phyloP scores from a whole-genome alignment of 2,888 invertebrate species.

The Timema cristinae region DNA sequence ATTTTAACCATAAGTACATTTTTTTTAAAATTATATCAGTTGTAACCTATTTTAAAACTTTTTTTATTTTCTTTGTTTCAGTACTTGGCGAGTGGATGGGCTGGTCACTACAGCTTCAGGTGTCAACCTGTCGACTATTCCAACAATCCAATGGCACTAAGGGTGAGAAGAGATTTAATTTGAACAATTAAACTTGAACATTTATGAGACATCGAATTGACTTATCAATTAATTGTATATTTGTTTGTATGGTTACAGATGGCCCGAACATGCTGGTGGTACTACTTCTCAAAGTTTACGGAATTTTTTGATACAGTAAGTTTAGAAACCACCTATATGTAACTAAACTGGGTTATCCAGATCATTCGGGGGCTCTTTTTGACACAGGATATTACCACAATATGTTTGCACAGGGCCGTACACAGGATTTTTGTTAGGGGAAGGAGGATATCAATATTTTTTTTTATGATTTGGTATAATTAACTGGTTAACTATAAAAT shows the following conservation, averaged over 20 bases:
- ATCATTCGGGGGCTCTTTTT: too few relatives aligned
- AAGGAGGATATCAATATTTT: too few relatives aligned
- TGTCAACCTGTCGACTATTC: constrained; percentile 58
- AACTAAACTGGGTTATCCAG: constrained; percentile 15
- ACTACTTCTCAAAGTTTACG: constrained; percentile 94
- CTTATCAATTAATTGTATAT: background rate
- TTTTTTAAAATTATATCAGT: background rate
- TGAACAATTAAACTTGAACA: too few relatives aligned
- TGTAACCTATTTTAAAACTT: background rate
- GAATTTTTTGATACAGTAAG: constrained; percentile 93
- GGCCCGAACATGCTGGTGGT: constrained; percentile 94
- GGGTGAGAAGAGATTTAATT: constrained; percentile 44
- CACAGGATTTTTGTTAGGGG: too few relatives aligned
- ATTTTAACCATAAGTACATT: background rate
- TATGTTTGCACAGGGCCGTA: too few relatives aligned
- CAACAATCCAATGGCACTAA: constrained; percentile 47
- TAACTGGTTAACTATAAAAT: too few relatives aligned
- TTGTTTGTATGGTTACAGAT: constrained; percentile 55
- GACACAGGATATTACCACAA: too few relatives aligned
- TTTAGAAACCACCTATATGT: constrained; percentile 28
- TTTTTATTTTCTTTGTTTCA: constrained; percentile 35
- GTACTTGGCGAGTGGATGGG: constrained; percentile 50
- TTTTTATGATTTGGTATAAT: too few relatives aligned
- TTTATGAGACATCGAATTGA: too few relatives aligned
- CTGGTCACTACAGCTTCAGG: constrained; percentile 50